phyloP scores from a whole-genome alignment of 2,888 invertebrate genomes.

The Callyntrura guangdongensis region DNA sequence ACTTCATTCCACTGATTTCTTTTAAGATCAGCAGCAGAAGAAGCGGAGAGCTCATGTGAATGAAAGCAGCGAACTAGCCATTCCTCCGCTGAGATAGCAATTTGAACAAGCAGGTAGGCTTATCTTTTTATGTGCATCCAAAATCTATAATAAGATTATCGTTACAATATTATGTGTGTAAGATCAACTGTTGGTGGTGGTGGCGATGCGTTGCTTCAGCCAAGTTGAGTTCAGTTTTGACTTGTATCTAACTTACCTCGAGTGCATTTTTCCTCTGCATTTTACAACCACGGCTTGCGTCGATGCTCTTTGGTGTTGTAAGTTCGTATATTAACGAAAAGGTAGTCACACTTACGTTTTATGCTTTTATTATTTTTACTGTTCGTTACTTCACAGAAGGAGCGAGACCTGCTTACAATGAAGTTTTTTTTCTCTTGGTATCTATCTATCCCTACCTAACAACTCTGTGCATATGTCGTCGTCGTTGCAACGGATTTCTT shows the following conservation, averaged over 20 bases:
- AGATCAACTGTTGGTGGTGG: conserved; percentile 69
- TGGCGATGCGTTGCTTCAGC: neutral
- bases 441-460: too few relatives aligned
- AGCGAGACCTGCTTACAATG: conserved; percentile 5
- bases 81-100: conserved; percentile 10
- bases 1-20: conserved; percentile 73
- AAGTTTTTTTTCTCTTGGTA: neutral
- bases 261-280: conserved; percentile 51
- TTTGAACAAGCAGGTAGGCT: conserved; percentile 50
- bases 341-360: conserved; percentile 39
- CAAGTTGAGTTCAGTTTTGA: neutral
- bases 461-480: neutral
- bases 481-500: conserved; percentile 67
- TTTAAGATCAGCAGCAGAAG: conserved; percentile 45
- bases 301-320: conserved; percentile 7
- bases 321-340: neutral
- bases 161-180: conserved; percentile 40
- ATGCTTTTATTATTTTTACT: conserved; percentile 48
- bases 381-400: conserved; percentile 10
- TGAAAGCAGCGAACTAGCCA: conserved; percentile 44
- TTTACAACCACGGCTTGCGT: conserved; percentile 29
- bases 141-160: conserved; percentile 70
- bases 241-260: neutral
- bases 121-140: conserved; percentile 60
- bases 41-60: conserved; percentile 3